phyloP scores from a whole-genome alignment of 2,113 vertebrate genomes.

The Salvelinus fontinalis region DNA sequence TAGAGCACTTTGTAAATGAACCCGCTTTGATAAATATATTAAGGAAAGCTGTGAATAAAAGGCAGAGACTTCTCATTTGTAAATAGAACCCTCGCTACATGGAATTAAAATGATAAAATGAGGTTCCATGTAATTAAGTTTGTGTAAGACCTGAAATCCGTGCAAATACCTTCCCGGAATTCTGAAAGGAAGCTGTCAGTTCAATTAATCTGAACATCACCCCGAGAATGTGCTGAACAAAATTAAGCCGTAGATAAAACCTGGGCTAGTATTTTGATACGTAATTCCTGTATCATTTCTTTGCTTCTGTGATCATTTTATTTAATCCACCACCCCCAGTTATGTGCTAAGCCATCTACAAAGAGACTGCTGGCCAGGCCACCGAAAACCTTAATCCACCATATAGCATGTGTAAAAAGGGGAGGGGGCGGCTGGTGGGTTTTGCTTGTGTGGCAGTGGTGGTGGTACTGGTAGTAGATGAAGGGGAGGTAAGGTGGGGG shows the following conservation, averaged over 20 bases:
- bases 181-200: conserved; percentile 99
- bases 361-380: conserved; percentile 86
- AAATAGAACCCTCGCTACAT: conserved; percentile 99
- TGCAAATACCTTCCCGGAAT: conserved; percentile 99
- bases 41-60: conserved; percentile 99
- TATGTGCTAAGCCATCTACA: conserved; percentile 95
- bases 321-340: conserved; percentile 96
- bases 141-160: conserved; percentile 99
- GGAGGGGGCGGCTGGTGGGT: conserved; percentile 60
- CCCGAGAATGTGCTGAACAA: conserved; percentile 98
- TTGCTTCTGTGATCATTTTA: conserved; percentile 99
- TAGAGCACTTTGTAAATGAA: conserved; percentile 99
- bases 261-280: conserved; percentile 99
- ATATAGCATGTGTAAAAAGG: conserved; percentile 78
- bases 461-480: conserved; percentile 17
- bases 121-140: conserved; percentile 99
- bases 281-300: conserved; percentile 99
- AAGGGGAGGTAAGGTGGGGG: conserved; percentile 32
- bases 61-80: conserved; percentile 99
- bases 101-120: conserved; percentile 99
- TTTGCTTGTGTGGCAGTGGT: conserved; percentile 62
- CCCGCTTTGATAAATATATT: conserved; percentile 99
- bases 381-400: conserved; percentile 82
- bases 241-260: conserved; percentile 99
- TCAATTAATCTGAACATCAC: conserved; percentile 99